These are phyloP conservation scores for Deilephila elpenor DNA, from an alignment of 2,888 invertebrate genomes.

Conservation along the genomic window DNA sequence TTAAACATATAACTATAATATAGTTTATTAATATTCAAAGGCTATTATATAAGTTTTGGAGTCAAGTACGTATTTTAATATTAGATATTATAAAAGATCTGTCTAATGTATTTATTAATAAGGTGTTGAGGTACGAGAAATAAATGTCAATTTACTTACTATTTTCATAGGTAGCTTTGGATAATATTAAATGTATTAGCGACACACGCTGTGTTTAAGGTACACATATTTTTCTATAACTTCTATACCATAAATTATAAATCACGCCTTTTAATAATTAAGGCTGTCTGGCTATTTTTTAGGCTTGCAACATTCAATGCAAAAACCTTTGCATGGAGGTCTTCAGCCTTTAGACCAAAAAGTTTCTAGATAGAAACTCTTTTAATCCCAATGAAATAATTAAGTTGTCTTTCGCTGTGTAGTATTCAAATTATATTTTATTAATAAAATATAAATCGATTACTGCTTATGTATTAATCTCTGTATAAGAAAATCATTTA, in stretches of 20 bases:
- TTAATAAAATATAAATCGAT: slow-evolving; percentile 1
- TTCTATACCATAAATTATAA: slow-evolving; percentile 12
- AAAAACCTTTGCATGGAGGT: background rate
- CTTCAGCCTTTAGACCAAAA: background rate
- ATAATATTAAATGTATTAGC: slow-evolving; percentile 17
- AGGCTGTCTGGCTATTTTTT: background rate
- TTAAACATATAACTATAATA: slow-evolving; percentile 21
- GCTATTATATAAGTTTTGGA: slow-evolving; percentile 26
- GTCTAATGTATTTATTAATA: slow-evolving; percentile 29
- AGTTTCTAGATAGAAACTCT: slow-evolving; percentile 11
- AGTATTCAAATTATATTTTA: slow-evolving; percentile 5
- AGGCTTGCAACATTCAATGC: background rate
- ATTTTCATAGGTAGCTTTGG: slow-evolving; percentile 19
- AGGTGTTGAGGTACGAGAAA: slow-evolving; percentile 24
- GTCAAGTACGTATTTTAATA: slow-evolving; percentile 26
- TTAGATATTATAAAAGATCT: slow-evolving; percentile 31
- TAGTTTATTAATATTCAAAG: slow-evolving; percentile 19
- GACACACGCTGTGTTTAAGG: background rate
- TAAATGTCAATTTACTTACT: slow-evolving; percentile 27
- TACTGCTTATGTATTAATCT: slow-evolving; percentile 4
- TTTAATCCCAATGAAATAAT: background rate
- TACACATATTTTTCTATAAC: slow-evolving; percentile 13
- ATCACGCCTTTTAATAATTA: slow-evolving; percentile 7
- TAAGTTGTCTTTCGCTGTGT: background rate
- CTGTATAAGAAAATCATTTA: slow-evolving; percentile 11